Evolutionary conservation across 1,140 invertebrate genomes (phyloP), one percentile per base, ranked within the genome.

Genomic region (Phthorimaea operculella): DNA sequence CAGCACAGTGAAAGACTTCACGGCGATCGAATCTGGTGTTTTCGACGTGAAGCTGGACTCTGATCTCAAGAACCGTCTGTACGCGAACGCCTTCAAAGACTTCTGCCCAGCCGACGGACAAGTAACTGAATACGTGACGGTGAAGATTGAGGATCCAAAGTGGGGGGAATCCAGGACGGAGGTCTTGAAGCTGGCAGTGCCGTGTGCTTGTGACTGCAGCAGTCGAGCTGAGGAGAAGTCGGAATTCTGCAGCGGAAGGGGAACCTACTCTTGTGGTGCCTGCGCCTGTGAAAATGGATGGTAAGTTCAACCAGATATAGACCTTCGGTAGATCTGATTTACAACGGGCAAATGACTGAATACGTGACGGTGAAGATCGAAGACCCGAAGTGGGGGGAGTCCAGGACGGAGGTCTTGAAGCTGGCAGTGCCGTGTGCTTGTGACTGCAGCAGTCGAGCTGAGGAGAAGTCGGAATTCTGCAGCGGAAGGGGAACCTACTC

Each of bases 231-330:
- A 81, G 57, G 51, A 53, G 17, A 72, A 81, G 36, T 83, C 88
- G 0, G 48, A 56, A 10, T 52, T 63, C 33, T 91, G 89, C 63
- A 83, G 69, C 36, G 33, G 52, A 11, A 68, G 72, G 33, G 90
- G 90, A 14, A 85, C 77, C 16, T 78, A 87, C 28, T 85, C 88
- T 54, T 94, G 92, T 77, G 92, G 92, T 18, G 83, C 92, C 17
- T 94, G 92, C 64, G 82, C 86, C 11, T 94, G 92, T 71, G 74
- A 89, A 47, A 69, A 79, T 0, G 83, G 83, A 28, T 87, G 86
- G 67, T 89, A 90, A 59, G 92, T 91, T 3, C 78, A n/a, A n/a
- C 88, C 39, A 75, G 85, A 57, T 34, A 15, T 53, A 36, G 15
- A 12, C 33, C 34, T 21, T 57, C 11, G 54, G 54, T 39, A 4